These are phyloP conservation scores for Scaptomyza montana DNA, from an alignment of 1,140 invertebrate species.

Conservation along the genomic window DNA sequence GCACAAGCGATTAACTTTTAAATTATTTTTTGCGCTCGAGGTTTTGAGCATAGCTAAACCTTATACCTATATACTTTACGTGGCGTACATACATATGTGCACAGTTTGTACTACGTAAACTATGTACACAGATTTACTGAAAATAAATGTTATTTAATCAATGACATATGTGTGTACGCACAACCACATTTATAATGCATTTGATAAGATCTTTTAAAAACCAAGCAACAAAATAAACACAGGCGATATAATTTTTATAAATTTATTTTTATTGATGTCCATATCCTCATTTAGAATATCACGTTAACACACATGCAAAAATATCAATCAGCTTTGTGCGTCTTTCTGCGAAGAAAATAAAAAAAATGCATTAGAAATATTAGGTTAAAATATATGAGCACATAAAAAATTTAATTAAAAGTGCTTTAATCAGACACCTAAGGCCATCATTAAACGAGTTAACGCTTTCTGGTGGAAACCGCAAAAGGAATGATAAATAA, in stretches of 20 bases:
- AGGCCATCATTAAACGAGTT: conserved; percentile 84
- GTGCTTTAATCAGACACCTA: conserved; percentile 85
- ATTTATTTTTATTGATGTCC: not conserved
- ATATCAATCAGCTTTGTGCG: not conserved
- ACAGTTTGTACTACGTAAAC: too few species aligned
- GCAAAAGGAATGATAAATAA: conserved; percentile 86
- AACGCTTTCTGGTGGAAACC: conserved; percentile 87
- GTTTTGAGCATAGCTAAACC: too few species aligned
- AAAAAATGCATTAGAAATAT: not conserved
- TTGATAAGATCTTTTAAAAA: too few species aligned
- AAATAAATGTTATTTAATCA: too few species aligned
- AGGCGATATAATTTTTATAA: not conserved
- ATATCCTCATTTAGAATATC: not conserved
- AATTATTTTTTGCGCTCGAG: not conserved
- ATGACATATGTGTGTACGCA: too few species aligned
- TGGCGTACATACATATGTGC: too few species aligned
- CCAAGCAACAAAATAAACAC: too few species aligned
- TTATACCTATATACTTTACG: too few species aligned
- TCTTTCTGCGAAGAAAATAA: conserved; percentile 23
- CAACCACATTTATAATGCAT: too few species aligned
- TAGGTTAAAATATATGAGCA: not conserved
- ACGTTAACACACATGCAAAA: not conserved
- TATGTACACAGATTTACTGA: too few species aligned
- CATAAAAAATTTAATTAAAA: not conserved
- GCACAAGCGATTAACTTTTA: not conserved